These are phyloP conservation scores for Stenchaetothrips biformis DNA, from an alignment of 2,888 invertebrate species.

Conservation along the genomic window DNA sequence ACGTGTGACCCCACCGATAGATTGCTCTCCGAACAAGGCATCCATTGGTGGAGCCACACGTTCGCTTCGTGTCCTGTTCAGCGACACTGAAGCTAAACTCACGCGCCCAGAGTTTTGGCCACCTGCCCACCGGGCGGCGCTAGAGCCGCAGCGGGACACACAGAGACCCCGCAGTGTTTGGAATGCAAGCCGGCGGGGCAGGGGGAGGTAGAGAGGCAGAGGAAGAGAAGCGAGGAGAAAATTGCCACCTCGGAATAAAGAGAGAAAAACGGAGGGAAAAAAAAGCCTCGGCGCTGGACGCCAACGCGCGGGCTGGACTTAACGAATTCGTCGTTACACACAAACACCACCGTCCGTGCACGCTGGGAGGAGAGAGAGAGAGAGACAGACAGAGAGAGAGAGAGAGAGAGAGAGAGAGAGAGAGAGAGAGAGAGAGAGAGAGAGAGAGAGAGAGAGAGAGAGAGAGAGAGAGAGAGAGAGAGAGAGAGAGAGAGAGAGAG, in stretches of 20 bases:
- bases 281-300: no score
- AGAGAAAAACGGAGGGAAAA: neutral
- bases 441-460: constrained; percentile 17
- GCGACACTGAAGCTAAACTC: no score
- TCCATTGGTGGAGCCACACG: no score
- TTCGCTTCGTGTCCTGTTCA: no score
- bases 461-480: neutral
- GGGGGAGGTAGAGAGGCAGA: neutral
- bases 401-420: neutral
- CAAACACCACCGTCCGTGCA: neutral
- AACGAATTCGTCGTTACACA: neutral
- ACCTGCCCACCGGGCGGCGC: no score
- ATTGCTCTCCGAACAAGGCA: no score
- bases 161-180: neutral
- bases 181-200: neutral
- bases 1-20: no score
- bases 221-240: neutral
- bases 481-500: neutral
- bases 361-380: neutral
- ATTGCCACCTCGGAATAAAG: neutral
- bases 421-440: constrained; percentile 17
- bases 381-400: neutral
- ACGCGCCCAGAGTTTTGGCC: no score
- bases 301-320: neutral
- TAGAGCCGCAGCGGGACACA: no score